Base-by-base conservation (phyloP, 2,113 vertebrate species). In the Odontophorus gujanensis region DNA sequence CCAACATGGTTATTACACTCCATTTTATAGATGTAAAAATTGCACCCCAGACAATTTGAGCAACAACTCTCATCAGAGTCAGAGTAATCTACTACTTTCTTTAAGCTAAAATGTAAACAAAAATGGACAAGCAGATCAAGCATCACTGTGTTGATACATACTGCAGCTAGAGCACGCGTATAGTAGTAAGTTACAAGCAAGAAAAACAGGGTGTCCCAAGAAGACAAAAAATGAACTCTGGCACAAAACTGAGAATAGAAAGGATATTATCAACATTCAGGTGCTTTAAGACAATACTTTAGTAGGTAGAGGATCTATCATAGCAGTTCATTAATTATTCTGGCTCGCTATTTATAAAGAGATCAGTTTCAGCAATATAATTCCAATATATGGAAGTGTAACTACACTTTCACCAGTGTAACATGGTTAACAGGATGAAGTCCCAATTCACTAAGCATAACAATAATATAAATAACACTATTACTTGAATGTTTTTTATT, bases 131-230 rank as follows among this genome's bases (percentile, higher is more conserved):
- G 43, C 47, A 81, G 73, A 81, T 7, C 7, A 38, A 26, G 21
- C 83, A 58, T 42, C 42, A 34, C 30, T 1, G 25, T 19, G 18
- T 1, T 25, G 30, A 48, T 18, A 20, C 0, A 1, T 7, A 50
- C 25, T 53, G 71, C 74, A 53, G n/a, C 47, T 58, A 25, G 48
- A 48, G 42, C 11, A n/a, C 7, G 4, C 8, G 7, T 85, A 47
- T 4, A 61, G 6, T 11, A 8, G 1, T 66, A 76, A 91, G 4
- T 32, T 32, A 1, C 6, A 57, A 73, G 13, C 51, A 38, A 73
- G 16, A 34, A 69, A 89, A 89, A 42, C 2, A 72, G 18, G 7
- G 14, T 20, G 63, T 36, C 25, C 28, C 15, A 28, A 30, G 10
- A 61, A 42, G 17, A 73, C 66, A 95, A 61, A 24, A 15, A 84